Conservation (phyloP, 2,888 invertebrate genomes). For the Acronicta psi region DNA sequence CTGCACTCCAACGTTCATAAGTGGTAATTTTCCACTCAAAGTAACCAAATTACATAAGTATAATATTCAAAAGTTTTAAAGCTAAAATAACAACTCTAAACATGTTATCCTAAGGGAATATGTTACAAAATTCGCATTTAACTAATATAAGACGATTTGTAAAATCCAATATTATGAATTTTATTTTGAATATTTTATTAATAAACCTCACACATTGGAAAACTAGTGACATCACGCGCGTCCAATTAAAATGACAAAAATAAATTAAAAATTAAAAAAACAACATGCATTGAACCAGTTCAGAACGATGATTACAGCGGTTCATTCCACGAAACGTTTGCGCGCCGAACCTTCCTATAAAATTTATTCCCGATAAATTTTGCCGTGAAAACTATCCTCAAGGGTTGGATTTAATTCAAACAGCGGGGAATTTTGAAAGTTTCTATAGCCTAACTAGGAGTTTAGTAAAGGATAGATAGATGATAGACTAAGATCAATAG, state of each 20-base stretch:
- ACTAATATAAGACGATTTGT: too few species aligned
- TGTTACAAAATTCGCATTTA: too few species aligned
- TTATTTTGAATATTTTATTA: too few species aligned
- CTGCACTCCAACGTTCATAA: constrained; percentile 1
- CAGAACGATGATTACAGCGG: constrained; percentile 10
- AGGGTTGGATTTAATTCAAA: constrained; percentile 58
- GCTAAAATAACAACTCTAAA: too few species aligned
- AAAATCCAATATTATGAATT: too few species aligned
- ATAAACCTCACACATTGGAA: neutral
- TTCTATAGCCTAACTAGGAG: too few species aligned
- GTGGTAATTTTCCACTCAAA: neutral
- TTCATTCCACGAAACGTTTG: constrained; percentile 17
- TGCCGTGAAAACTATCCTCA: constrained; percentile 44
- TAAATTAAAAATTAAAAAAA: constrained; percentile 7
- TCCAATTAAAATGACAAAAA: constrained; percentile 3
- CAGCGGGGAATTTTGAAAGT: constrained; percentile 46
- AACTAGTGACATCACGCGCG: neutral
- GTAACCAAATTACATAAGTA: neutral
- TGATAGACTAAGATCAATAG: too few species aligned
- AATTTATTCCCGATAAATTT: constrained; percentile 52
- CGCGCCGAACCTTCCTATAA: constrained; percentile 13
- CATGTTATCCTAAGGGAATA: too few species aligned
- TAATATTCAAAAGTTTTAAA: too few species aligned
- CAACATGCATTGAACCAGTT: neutral
- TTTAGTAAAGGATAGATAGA: too few species aligned